phyloP scores from a whole-genome alignment of 2,113 vertebrate genomes.

The Nothoprocta perdicaria region DNA sequence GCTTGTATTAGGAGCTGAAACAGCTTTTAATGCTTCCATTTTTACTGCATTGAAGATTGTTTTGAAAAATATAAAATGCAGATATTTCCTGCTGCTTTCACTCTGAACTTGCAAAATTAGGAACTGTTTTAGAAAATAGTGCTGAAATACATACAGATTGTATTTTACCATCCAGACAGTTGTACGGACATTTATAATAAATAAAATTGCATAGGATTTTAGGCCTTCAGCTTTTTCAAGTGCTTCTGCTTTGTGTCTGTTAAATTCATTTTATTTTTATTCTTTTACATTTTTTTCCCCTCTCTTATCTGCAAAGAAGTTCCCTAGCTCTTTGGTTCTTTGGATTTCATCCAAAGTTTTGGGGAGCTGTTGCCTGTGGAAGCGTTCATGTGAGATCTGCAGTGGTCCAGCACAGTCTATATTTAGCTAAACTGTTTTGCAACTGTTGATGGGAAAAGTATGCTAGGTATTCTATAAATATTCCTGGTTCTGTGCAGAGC shows the following conservation, averaged over 20 bases:
- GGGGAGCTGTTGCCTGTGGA: conserved; percentile 16
- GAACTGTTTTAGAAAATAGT: background rate
- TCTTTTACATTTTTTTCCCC: background rate
- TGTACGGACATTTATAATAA: background rate
- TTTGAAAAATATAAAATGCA: background rate
- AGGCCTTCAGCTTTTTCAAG: background rate
- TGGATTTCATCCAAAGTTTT: conserved; percentile 48
- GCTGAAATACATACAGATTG: background rate
- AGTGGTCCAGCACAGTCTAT: conserved; percentile 55
- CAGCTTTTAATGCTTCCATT: background rate
- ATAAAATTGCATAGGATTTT: background rate
- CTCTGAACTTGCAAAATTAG: background rate
- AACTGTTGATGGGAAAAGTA: conserved; percentile 63
- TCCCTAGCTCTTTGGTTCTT: background rate
- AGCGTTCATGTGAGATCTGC: conserved; percentile 51
- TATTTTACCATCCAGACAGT: background rate
- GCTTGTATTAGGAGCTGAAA: background rate
- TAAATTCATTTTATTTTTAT: background rate
- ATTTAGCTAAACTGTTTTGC: conserved; percentile 71
- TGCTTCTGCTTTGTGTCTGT: background rate
- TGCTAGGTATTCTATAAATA: conserved; percentile 65
- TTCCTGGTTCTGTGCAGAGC: background rate
- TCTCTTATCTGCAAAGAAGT: background rate
- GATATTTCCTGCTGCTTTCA: background rate
- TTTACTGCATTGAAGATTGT: background rate